Percentiles rank a stretch among this genome's conserved stretches.
These are phyloP conservation scores for Hypothenemus hampei DNA, from an alignment of 1,140 invertebrate species.

Conservation along the genomic window DNA sequence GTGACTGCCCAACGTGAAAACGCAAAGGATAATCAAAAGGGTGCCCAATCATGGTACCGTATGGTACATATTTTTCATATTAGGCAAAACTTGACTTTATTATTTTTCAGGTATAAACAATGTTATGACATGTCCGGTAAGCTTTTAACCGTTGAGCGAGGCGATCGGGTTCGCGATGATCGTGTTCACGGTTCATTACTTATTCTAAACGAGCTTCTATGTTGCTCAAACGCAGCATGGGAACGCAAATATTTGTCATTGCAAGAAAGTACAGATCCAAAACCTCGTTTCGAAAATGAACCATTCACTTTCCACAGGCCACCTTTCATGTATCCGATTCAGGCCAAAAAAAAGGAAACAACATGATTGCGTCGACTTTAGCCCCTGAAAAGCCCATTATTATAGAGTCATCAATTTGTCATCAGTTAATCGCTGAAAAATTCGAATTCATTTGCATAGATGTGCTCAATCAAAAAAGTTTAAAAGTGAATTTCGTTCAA, in stretches of 20 bases:
- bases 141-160: conserved; percentile 69
- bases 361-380: conserved; percentile 26
- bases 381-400: conserved; percentile 49
- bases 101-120: conserved; percentile 58
- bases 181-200: conserved; percentile 88
- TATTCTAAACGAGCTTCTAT: conserved; percentile 89
- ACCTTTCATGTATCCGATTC: conserved; percentile 27
- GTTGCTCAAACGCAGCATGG: conserved; percentile 88
- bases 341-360: conserved; percentile 27
- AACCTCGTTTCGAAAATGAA: conserved; percentile 27
- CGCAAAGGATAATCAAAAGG: conserved; percentile 81
- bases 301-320: conserved; percentile 26
- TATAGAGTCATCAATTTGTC: conserved; percentile 84
- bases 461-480: conserved; percentile 65
- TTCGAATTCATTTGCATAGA: conserved; percentile 77
- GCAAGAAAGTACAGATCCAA: conserved; percentile 48
- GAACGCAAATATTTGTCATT: conserved; percentile 75
- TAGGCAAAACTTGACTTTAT: neutral
- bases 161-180: conserved; percentile 80
- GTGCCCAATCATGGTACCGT: conserved; percentile 67
- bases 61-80: conserved; percentile 5
- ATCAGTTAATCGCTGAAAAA: conserved; percentile 75
- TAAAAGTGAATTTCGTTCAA: conserved; percentile 75
- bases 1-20: conserved; percentile 93
- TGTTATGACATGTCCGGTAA: conserved; percentile 85